A percentile compares a stretch with the other conserved stretches of the same genome.
phyloP scores from a whole-genome alignment of 2,797 vertebrate species.

The Synanceia verrucosa region DNA sequence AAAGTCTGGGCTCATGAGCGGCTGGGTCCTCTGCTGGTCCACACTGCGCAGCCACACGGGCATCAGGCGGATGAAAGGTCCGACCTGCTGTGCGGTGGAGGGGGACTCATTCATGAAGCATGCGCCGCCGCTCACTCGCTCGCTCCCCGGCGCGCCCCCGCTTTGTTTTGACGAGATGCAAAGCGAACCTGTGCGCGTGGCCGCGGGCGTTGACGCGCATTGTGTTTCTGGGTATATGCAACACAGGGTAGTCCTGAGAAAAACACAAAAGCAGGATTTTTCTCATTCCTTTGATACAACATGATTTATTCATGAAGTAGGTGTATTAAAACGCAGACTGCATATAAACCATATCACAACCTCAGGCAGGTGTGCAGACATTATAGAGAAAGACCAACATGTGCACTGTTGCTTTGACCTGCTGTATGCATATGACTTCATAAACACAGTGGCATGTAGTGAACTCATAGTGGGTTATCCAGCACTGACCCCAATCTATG shows the following conservation, averaged over 20 bases:
- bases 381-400: neutral
- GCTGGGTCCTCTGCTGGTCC: slow-evolving; percentile 34
- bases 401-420: neutral
- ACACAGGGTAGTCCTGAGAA: neutral
- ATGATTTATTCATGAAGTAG: neutral
- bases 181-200: slow-evolving; percentile 55
- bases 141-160: slow-evolving; percentile 69
- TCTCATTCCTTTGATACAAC: neutral
- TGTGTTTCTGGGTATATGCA: slow-evolving; percentile 19
- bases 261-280: neutral
- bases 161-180: slow-evolving; percentile 82
- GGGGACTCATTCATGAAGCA: slow-evolving; percentile 75
- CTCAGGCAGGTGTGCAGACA: slow-evolving; percentile 5
- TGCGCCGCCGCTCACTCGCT: slow-evolving; percentile 44
- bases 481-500: slow-evolving; percentile 60
- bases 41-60: slow-evolving; percentile 46
- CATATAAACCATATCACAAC: neutral
- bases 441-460: neutral
- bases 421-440: neutral
- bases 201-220: slow-evolving; percentile 61
- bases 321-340: neutral
- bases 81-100: slow-evolving; percentile 48
- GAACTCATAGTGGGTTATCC: slow-evolving; percentile 1
- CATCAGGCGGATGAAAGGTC: slow-evolving; percentile 45
- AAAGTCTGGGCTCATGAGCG: slow-evolving; percentile 45